Base-by-base conservation (phyloP, 2,797 vertebrate species). In the Diplodus puntazzo region DNA sequence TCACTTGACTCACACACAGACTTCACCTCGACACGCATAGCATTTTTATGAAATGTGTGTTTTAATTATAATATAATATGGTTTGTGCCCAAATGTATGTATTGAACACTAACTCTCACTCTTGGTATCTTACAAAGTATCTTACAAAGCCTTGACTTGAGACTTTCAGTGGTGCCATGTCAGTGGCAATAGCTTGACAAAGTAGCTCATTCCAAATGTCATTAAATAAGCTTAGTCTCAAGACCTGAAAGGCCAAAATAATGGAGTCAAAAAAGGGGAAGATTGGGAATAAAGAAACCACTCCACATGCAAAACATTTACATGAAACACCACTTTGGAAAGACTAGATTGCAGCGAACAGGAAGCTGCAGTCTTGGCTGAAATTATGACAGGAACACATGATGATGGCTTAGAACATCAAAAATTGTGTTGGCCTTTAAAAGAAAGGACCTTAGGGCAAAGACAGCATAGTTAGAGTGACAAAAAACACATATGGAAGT, bases 341-440 rank as follows among this genome's bases (percentile, higher is more conserved):
- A 16, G 23, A 30, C 30, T 52, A 53, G 48, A 43, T 5, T 57
- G 53, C 20, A n/a, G 34, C 13, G 30, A 52, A 52, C 17, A 46
- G 52, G 34, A 64, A 11, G 42, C 50, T 63, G 8, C 23, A 54
- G n/a, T 52, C 2, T 17, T 20, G 39, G 45, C 13, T 61, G 16
- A 30, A 54, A 73, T 23, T 30, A n/a, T 55, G 14, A 54, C 49
- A 52, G n/a, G n/a, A 14, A 53, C 27, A 70, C 14, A n/a, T 45
- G 34, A 3, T 13, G 69, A 8, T 21, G 17, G 23, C 54, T 16
- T 11, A 34, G 30, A 23, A 49, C 23, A 48, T 58, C 53, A 27
- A 58, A 46, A 60, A 49, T 45, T 16, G 46, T 63, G 46, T 30
- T 21, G 54, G 25, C 34, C 8, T 2, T 4, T n/a, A 11, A 43